Percentiles rank a stretch among this genome's conserved stretches.
Conservation (phyloP, 1,140 invertebrate species). For the Linepithema humile region DNA sequence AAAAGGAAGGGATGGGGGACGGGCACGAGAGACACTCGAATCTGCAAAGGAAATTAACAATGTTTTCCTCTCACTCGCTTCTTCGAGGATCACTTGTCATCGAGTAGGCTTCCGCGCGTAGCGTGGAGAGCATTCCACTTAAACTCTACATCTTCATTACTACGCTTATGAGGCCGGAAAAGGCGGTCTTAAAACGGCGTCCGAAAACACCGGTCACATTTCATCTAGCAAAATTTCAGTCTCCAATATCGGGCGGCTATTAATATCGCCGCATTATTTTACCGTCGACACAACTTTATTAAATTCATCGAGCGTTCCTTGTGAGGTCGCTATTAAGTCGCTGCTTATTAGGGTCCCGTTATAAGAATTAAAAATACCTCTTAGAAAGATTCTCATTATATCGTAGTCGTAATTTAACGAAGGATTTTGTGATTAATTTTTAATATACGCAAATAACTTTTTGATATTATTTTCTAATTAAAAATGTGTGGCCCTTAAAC, state of each 20-base stretch:
- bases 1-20: conserved; percentile 40
- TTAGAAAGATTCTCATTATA: neutral
- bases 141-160: conserved; percentile 66
- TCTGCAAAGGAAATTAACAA: conserved; percentile 78
- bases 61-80: conserved; percentile 74
- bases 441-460: neutral
- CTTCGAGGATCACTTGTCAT: conserved; percentile 72
- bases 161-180: neutral
- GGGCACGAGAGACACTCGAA: conserved; percentile 66
- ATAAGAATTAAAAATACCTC: conserved; percentile 31
- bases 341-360: conserved; percentile 23
- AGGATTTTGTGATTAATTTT: conserved; percentile 16
- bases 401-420: neutral
- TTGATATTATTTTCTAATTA: neutral
- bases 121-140: conserved; percentile 72
- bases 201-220: neutral
- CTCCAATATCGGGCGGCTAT: conserved; percentile 28
- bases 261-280: conserved; percentile 26
- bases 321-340: conserved; percentile 27
- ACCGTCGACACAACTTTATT: conserved; percentile 18
- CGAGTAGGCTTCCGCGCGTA: conserved; percentile 66
- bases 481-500: no score
- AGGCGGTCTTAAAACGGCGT: neutral
- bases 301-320: conserved; percentile 36
- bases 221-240: conserved; percentile 32